Evolutionary conservation across 2,113 vertebrate genomes (phyloP), one percentile per base, ranked within the genome.

Genomic region (Cairina moschata): DNA sequence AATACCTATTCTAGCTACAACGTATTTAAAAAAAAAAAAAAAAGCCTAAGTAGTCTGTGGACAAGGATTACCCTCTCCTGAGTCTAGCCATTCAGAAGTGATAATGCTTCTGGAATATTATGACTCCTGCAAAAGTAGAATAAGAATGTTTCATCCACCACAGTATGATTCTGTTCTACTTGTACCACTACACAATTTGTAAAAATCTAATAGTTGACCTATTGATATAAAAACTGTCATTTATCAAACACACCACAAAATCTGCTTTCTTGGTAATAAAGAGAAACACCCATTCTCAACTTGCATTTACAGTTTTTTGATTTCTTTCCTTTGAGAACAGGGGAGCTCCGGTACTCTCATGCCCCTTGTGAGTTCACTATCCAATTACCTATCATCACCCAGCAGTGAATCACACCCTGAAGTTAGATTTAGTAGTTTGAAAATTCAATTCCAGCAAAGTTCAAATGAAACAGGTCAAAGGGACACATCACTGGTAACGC

Each of bases 341-440:
- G n/a, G 28, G 48, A 77, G 75, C 84, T 71, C 79, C 29, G 6
- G 75, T 85, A 81, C 95, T 98, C 97, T 97, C 98, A 97, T 98
- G 97, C 88, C 94, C 93, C 65, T 94, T 44, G 21, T 96, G 93
- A 97, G 77, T 66, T 96, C 91, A 76, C 88, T 90, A 74, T 96
- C 97, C 97, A 98, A 94, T 97, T 97, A 97, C 76, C 97, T 98
- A 94, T 98, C 98, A 98, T 97, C 97, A 36, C 97, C 69, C 92
- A 95, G 83, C 83, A 97, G 88, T 97, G 96, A 95, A 96, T 97
- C 97, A 98, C 97, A 97, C 97, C 97, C 97, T 97, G 55, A 91
- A 90, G 73, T 94, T 89, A 97, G 93, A 98, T 97, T 98, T 98
- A 98, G 71, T 96, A 92, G 82, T 91, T 60, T 77, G 84, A 96